A percentile compares a stretch with the other conserved stretches of the same genome.
phyloP scores from a whole-genome alignment of 1,140 invertebrate species.

The Zaprionus gabonicus region DNA sequence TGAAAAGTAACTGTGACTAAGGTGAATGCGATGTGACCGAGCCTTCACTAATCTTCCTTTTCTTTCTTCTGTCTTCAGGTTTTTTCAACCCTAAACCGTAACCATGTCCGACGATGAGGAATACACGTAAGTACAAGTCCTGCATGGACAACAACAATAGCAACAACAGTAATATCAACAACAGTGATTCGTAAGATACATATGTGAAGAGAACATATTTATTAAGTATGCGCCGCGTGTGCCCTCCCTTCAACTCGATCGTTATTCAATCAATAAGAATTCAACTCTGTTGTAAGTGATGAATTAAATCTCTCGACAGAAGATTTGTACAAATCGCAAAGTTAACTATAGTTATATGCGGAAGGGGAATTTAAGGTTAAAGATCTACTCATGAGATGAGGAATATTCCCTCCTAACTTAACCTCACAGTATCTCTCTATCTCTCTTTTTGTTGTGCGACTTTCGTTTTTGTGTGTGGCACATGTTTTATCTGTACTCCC shows the following conservation, averaged over 20 bases:
- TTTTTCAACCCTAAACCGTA: conserved; percentile 87
- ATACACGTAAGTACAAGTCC: conserved; percentile 88
- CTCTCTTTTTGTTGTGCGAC: conserved; percentile 10
- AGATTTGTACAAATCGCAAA: conserved; percentile 3
- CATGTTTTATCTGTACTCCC: conserved; percentile 76
- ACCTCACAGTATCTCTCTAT: conserved; percentile 8
- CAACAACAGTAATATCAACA: neutral
- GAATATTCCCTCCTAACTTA: neutral
- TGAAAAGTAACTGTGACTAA: conserved; percentile 31
- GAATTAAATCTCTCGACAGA: neutral
- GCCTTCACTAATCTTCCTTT: conserved; percentile 2
- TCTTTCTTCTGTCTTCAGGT: conserved; percentile 66
- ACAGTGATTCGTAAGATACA: neutral
- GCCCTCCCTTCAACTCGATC: neutral
- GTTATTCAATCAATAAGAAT: neutral
- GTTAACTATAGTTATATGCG: neutral
- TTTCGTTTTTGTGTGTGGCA: conserved; percentile 43
- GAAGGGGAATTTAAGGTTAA: neutral
- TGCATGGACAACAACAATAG: neutral
- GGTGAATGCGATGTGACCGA: neutral
- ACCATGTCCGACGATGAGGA: conserved; percentile 91
- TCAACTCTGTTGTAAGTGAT: neutral
- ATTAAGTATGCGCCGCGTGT: conserved; percentile 53
- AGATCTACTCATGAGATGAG: no score
- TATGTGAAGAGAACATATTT: conserved; percentile 5